phyloP scores from a whole-genome alignment of 2,888 invertebrate genomes.

The Phragmatobia fuliginosa region DNA sequence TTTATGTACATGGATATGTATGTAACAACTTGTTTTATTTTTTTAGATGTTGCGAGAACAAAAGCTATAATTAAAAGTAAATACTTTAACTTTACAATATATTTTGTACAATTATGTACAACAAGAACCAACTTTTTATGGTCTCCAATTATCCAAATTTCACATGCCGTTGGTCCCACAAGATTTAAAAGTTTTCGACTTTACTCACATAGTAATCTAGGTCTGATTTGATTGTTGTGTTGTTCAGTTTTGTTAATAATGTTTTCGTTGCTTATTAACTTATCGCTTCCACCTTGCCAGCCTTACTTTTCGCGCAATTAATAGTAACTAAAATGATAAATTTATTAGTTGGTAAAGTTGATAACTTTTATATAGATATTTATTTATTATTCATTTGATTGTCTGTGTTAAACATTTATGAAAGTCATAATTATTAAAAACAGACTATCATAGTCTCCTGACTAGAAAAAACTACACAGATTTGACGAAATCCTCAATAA shows the following conservation, averaged over 20 bases:
- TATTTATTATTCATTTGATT: background rate
- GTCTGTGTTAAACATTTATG: background rate
- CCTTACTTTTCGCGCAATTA: slow-evolving; percentile 40
- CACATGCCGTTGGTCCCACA: slow-evolving; percentile 50
- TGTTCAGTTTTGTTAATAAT: background rate
- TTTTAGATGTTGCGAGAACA: slow-evolving; percentile 37
- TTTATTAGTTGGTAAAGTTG: slow-evolving; percentile 47
- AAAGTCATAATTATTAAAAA: slow-evolving; percentile 67
- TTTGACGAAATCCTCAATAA: slow-evolving; percentile 67
- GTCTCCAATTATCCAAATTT: slow-evolving; percentile 45
- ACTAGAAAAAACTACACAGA: slow-evolving; percentile 82
- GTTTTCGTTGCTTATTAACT: background rate
- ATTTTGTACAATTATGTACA: slow-evolving; percentile 44
- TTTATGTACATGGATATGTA: background rate
- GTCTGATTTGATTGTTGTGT: slow-evolving; percentile 11
- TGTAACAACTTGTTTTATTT: slow-evolving; percentile 27
- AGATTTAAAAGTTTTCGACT: slow-evolving; percentile 35
- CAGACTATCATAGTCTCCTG: slow-evolving; percentile 82
- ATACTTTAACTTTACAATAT: slow-evolving; percentile 51
- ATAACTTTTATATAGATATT: slow-evolving; percentile 24
- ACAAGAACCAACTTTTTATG: slow-evolving; percentile 34
- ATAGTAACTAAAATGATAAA: slow-evolving; percentile 43
- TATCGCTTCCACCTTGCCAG: slow-evolving; percentile 34
- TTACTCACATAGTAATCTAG: slow-evolving; percentile 20
- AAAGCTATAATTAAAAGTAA: slow-evolving; percentile 40